Evolutionary conservation across 1,140 invertebrate genomes (phyloP), one percentile per base, ranked within the genome.

Genomic region (Cotesia typhae): DNA sequence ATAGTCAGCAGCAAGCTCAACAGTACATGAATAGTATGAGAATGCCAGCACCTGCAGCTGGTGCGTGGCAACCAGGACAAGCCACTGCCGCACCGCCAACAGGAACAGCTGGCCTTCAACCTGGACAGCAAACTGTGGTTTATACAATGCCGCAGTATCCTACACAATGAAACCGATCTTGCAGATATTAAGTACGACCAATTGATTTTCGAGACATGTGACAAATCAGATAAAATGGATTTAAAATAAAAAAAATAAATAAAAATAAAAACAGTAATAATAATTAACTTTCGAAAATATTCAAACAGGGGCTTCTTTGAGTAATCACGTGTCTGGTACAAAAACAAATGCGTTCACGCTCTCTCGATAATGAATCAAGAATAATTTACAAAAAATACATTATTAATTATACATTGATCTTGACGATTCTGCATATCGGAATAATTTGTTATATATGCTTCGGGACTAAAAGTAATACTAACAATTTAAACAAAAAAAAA

Each of bases 111-210:
- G 88, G 81, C 72, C 85, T 85, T 78, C 87, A 83, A 59, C 85
- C 86, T 2, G 84, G 85, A 66, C 85, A 90, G 78, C 90, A 90
- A 78, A 89, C 92, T 74, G 92, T 94, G 91, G 92, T 93, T 80
- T 91, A 92, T 77, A 89, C 92, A 77, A 92, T 94, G 90, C 92
- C 92, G 80, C 93, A 94, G 84, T 94, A 93, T 82, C 93, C 92
- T 81, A 90, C 91, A 79, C 92, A 92, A 90, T 92, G 90, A 91
- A 87, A 85, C 75, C 17, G 51, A 67, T 67, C 28, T 51, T 37
- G 28, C 12, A 12, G 47, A 52, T n/a, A 55, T 35, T 67, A 55
- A 36, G 51, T 55, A 51, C 47, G 53, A 67, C 37, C n/a, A 47
- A 47, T 47, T 10, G 41, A 47, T 47, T 41, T 7, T 55, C 38